Evolutionary conservation across 2,113 vertebrate genomes (phyloP), one percentile per base, ranked within the genome.

Genomic region (Nettapus auritus): DNA sequence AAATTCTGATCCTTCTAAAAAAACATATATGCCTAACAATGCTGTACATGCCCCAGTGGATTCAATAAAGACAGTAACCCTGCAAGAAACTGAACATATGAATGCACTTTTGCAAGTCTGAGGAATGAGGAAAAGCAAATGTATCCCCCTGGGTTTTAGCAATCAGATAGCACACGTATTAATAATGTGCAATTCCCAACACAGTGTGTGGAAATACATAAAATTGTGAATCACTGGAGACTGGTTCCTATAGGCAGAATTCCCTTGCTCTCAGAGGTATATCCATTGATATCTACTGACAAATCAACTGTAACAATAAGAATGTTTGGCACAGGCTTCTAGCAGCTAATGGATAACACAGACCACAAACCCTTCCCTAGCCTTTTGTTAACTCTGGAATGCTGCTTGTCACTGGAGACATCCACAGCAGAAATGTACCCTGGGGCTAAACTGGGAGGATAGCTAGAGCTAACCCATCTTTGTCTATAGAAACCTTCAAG

Each of bases 281-380:
- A 88, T 22, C 70, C 91, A 74, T 50, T 78, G 95, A 88, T 95
- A 95, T 89, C 94, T 67, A 92, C 55, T 69, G 88, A 91, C 90
- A 93, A 93, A 94, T 95, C 93, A 96, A 76, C 91, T 9, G 6
- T 52, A 96, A 94, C 90, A 96, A 89, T 82, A 84, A 93, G 92
- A 95, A 89, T 89, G 63, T 93, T 96, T 97, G 94, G 96, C 94
- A 96, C 70, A 93, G 90, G 85, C 86, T 84, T 94, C 86, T 82
- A 96, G 87, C 55, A 90, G 53, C 90, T 97, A 96, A 97, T 97
- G 94, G 85, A 91, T 95, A 97, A 96, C 92, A 90, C 96, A 97
- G 93, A 90, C 84, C 23, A 69, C 85, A 96, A 92, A 44, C 38
- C 48, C 70, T 92, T 88, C 63, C 93, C 89, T 94, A 80, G 90